Base-by-base conservation (phyloP, 1,140 invertebrate species). In the Nasonia giraulti region DNA sequence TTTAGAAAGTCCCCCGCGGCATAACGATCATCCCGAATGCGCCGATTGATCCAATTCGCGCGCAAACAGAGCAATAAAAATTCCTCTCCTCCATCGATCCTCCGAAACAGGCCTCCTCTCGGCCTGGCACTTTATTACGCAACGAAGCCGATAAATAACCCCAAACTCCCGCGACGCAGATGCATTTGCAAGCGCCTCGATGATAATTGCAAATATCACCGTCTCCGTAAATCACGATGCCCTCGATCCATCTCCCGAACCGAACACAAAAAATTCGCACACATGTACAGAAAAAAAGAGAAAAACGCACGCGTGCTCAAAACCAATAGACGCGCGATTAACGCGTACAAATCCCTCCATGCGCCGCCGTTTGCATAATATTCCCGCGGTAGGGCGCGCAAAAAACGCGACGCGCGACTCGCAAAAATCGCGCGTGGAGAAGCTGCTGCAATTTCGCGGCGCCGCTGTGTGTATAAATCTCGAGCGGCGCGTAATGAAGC, bases 381-480 rank as follows among this genome's bases (percentile, higher is more conserved):
- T 62, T 62, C 20, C 4, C 55, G 17, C 50, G 6, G 55, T 20
- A 44, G 55, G 7, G 47, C 55, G 47, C 55, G 20, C 17, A 62
- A 62, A 62, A 62, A n/a, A n/a, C 55, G 17, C 55, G 17, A 62
- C 20, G 17, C 20, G 14, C 55, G 55, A 17, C 47, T 12, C 47
- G 47, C 2, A 69, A 31, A 73, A 31, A 73, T 73, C 27, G 69
- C 69, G 2, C 68, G 17, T 6, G 68, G 69, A 37, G 27, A 37
- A 8, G 66, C n/a, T 10, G 47, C 23, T 7, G 68, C 44, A 73
- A 50, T 82, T 62, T 82, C 47, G 44, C 37, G 44, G 31, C 47
- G 77, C 77, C 62, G 17, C 23, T 62, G 23, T 75, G 7, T 33
- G 66, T 83, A 71, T 83, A 83, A 83, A 83, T 83, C 82, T 77